Evolutionary conservation across 2,113 vertebrate genomes (phyloP).

Genomic region (Numida meleagris): DNA sequence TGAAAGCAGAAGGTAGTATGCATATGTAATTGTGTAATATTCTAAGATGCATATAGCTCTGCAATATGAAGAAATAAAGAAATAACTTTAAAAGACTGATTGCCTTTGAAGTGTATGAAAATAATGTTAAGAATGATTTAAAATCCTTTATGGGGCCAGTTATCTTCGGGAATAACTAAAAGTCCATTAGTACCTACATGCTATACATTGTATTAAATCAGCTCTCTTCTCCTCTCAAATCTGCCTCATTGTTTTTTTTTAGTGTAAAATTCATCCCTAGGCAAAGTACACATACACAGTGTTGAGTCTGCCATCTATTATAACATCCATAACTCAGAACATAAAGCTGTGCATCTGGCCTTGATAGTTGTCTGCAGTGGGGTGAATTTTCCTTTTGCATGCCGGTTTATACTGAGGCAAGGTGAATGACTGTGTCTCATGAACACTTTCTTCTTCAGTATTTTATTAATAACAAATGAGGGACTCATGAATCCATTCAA

Average conservation of each 20-base stretch:
- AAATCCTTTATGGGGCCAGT: background rate
- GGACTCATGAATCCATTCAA: slow-evolving; percentile 36
- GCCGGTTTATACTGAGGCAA: slow-evolving; percentile 21
- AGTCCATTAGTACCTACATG: background rate
- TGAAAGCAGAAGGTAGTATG: background rate
- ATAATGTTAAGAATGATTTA: slow-evolving; percentile 14
- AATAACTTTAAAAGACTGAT: background rate
- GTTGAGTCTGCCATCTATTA: background rate
- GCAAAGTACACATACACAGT: fast-evolving
- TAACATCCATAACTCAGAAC: background rate
- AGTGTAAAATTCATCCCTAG: background rate
- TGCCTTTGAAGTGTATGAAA: slow-evolving; percentile 10
- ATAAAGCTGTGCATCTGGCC: background rate
- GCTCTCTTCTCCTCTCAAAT: background rate
- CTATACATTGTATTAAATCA: background rate
- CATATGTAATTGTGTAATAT: background rate
- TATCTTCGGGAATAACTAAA: background rate
- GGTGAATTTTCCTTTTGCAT: slow-evolving; percentile 28
- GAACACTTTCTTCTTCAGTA: slow-evolving; percentile 52
- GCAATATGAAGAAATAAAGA: background rate
- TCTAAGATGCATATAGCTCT: background rate
- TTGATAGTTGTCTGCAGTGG: background rate
- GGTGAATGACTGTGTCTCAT: slow-evolving; percentile 47
- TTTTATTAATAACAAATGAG: slow-evolving; percentile 68
- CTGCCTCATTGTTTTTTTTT: background rate